Evolutionary conservation across 2,113 vertebrate genomes (phyloP).

Genomic region (Eretmochelys imbricata): DNA sequence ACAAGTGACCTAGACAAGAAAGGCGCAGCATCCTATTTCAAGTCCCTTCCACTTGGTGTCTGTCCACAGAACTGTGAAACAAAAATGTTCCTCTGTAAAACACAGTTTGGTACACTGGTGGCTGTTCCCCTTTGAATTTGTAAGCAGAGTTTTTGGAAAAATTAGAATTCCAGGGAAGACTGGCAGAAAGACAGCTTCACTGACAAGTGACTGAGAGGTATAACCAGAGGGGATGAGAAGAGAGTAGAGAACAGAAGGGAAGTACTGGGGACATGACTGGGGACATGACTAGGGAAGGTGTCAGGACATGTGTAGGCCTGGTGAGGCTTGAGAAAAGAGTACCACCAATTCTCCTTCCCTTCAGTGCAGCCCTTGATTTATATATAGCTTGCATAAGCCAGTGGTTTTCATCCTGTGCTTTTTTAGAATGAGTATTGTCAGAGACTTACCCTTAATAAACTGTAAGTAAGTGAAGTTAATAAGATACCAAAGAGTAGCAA

Average conservation of each 20-base stretch:
- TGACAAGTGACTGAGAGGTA: too few relatives aligned
- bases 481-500: background rate
- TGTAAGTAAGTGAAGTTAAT: background rate
- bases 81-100: background rate
- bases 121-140: background rate
- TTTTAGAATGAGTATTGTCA: background rate
- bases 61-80: background rate
- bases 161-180: background rate
- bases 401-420: background rate
- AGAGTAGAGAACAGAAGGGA: background rate
- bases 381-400: background rate
- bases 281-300: accelerated
- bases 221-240: background rate
- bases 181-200: background rate
- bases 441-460: slow-evolving; percentile 22
- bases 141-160: background rate
- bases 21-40: background rate
- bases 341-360: background rate
- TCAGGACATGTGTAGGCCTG: background rate
- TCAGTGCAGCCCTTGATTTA: background rate
- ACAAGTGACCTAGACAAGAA: background rate
- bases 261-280: background rate
- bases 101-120: slow-evolving; percentile 22
- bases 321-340: background rate
- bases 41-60: background rate